A percentile compares a stretch with the other conserved stretches of the same genome.
These are phyloP conservation scores for Mola mola DNA, from an alignment of 2,113 vertebrate species.

Conservation along the genomic window DNA sequence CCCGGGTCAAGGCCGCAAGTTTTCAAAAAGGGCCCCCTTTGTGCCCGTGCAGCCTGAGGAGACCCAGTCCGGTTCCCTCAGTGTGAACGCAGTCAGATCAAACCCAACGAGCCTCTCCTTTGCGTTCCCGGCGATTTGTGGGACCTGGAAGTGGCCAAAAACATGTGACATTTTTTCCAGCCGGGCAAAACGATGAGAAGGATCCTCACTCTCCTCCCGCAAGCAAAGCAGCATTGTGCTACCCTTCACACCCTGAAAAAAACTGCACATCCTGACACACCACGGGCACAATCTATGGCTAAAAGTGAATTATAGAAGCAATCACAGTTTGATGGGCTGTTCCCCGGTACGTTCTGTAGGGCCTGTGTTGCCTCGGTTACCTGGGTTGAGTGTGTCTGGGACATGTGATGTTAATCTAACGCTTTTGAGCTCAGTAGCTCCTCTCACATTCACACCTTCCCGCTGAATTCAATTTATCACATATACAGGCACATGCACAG, in stretches of 20 bases:
- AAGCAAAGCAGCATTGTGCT: no score
- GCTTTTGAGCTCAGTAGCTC: slow-evolving; percentile 29
- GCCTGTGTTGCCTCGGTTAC: neutral
- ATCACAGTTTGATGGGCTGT: slow-evolving; percentile 18
- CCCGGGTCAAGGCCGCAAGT: slow-evolving; percentile 29
- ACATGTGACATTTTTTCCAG: no score
- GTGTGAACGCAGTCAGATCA: slow-evolving; percentile 26
- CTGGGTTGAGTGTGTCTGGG: slow-evolving; percentile 10
- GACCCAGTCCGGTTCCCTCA: slow-evolving; percentile 19
- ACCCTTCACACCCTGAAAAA: neutral
- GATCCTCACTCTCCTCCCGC: no score
- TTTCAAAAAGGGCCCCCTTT: slow-evolving; percentile 63
- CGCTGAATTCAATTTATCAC: slow-evolving; percentile 30
- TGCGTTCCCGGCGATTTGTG: slow-evolving; percentile 22
- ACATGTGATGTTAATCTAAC: slow-evolving; percentile 63
- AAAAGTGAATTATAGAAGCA: slow-evolving; percentile 41
- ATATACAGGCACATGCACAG: neutral
- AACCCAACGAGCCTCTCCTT: slow-evolving; percentile 29
- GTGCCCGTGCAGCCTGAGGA: slow-evolving; percentile 39
- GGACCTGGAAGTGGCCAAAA: neutral
- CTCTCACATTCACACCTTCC: slow-evolving; percentile 47
- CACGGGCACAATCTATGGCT: slow-evolving; percentile 1
- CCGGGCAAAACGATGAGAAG: slow-evolving; percentile 17
- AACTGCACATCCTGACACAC: neutral
- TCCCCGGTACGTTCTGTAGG: no score